Evolutionary conservation across 2,888 invertebrate species (phyloP).

Genomic region (Protophormia terraenovae): DNA sequence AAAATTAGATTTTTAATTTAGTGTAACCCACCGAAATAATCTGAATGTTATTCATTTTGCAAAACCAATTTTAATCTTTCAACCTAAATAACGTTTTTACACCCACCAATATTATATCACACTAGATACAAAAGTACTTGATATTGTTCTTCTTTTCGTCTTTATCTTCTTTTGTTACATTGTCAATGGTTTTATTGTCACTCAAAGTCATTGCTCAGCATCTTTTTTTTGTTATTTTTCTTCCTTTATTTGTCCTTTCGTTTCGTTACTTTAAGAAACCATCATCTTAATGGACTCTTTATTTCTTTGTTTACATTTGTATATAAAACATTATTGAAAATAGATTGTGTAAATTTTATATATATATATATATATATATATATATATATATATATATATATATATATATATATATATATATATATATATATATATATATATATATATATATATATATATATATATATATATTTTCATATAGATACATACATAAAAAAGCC

Average conservation of each 20-base stretch:
- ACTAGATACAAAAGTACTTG: not conserved
- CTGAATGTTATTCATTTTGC: too few relatives aligned
- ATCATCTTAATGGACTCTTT: slow-evolving; percentile 33
- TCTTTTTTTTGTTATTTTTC: slow-evolving; percentile 6
- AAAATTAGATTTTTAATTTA: too few relatives aligned
- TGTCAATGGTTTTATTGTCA: slow-evolving; percentile 60
- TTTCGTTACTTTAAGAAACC: slow-evolving; percentile 36
- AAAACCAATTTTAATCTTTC: too few relatives aligned
- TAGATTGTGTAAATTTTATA: not conserved
- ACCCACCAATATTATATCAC: not conserved
- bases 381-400: not conserved
- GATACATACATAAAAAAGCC: not conserved
- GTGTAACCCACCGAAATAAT: too few relatives aligned
- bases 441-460: not conserved
- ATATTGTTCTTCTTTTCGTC: not conserved
- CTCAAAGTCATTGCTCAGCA: slow-evolving; percentile 61
- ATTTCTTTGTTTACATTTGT: slow-evolving; percentile 5
- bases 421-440: not conserved
- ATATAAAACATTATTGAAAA: not conserved
- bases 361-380: not conserved
- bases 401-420: not conserved
- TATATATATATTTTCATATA: not conserved
- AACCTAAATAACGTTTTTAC: too few relatives aligned
- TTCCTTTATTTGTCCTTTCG: not conserved
- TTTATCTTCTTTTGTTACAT: slow-evolving; percentile 31